Evolutionary conservation across 2,888 invertebrate genomes (phyloP).

Genomic region (Oxystoma pomonae): DNA sequence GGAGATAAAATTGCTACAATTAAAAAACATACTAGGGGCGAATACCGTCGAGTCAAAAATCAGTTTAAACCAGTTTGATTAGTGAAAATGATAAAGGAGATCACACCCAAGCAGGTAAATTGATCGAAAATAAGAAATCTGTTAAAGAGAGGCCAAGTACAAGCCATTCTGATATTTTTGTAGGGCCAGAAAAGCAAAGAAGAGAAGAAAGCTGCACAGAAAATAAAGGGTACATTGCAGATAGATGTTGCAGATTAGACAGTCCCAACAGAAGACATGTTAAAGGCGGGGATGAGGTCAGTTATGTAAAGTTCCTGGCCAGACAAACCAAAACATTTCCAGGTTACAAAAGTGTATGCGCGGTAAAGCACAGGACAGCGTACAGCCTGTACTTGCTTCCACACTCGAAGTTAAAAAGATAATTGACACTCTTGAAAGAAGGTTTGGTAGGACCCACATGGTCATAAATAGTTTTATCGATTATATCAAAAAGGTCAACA

Average conservation of each 20-base stretch:
- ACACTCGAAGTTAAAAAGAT: slow-evolving; percentile 3
- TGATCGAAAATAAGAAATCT: not conserved
- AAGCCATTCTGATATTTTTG: not conserved
- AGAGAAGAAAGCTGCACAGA: not conserved
- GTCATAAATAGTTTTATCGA: slow-evolving; percentile 1
- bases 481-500: not conserved
- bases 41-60: not conserved
- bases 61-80: not conserved
- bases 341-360: not conserved
- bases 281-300: not conserved
- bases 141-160: not conserved
- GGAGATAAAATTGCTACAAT: not conserved
- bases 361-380: not conserved
- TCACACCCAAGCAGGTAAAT: not conserved
- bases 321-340: not conserved
- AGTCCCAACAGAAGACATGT: not conserved
- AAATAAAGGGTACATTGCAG: not conserved
- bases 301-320: not conserved
- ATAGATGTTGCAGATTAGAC: not conserved
- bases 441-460: slow-evolving; percentile 1
- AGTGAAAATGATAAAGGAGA: no score
- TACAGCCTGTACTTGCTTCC: not conserved
- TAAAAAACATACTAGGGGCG: not conserved
- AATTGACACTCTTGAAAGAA: slow-evolving; percentile 6
- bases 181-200: not conserved